Evolutionary conservation across 2,113 vertebrate genomes (phyloP).

Genomic region (Chionodraco myersi): DNA sequence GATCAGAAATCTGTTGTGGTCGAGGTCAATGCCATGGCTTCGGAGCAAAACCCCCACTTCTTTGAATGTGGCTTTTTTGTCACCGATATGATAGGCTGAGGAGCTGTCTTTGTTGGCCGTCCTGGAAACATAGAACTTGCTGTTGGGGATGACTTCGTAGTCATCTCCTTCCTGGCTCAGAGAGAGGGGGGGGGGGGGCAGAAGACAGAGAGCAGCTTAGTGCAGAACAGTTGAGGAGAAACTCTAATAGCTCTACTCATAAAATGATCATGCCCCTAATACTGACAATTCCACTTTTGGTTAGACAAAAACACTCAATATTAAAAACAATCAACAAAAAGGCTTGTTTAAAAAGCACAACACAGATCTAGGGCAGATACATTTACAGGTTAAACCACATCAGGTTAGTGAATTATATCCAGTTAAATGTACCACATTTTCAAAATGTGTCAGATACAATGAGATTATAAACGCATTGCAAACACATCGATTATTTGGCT

Average conservation of each 20-base stretch:
- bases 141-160: slow-evolving; percentile 96
- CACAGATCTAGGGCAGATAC: not conserved
- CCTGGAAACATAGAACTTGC: slow-evolving; percentile 96
- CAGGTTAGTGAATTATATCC: slow-evolving; percentile 18
- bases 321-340: slow-evolving; percentile 27
- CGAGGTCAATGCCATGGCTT: slow-evolving; percentile 97
- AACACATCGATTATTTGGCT: not conserved
- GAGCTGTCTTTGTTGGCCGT: slow-evolving; percentile 96
- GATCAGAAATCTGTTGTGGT: slow-evolving; percentile 99
- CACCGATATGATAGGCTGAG: slow-evolving; percentile 92
- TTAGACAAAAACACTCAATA: slow-evolving; percentile 16
- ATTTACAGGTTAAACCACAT: slow-evolving; percentile 12
- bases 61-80: slow-evolving; percentile 93
- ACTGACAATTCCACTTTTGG: slow-evolving; percentile 17
- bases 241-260: slow-evolving; percentile 58
- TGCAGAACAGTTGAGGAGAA: slow-evolving; percentile 66
- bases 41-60: slow-evolving; percentile 94
- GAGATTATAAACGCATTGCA: not conserved
- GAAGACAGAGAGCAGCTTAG: slow-evolving; percentile 85
- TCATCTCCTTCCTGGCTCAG: slow-evolving; percentile 96
- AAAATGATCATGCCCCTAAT: slow-evolving; percentile 39
- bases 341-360: slow-evolving; percentile 32
- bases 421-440: slow-evolving; percentile 8
- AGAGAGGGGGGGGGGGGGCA: slow-evolving; percentile 74
- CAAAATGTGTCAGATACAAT: slow-evolving; percentile 2